Evolutionary conservation across 1,140 invertebrate genomes (phyloP).

Genomic region (Amyelois transitella): DNA sequence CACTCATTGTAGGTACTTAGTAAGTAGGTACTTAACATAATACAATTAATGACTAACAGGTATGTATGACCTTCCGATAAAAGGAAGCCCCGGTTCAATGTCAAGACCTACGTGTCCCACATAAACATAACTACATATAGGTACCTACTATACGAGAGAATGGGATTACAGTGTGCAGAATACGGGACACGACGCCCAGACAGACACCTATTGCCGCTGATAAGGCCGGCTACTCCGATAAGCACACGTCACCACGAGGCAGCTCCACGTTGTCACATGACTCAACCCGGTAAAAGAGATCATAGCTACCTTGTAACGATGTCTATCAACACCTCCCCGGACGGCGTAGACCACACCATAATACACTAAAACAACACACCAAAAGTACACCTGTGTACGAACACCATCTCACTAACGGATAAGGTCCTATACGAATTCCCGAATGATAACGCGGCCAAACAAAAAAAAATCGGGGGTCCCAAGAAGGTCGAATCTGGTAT

Average conservation of each 20-base stretch:
- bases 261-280: constrained; percentile 22
- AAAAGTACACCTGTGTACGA: constrained; percentile 45
- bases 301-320: constrained; percentile 60
- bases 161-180: neutral
- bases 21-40: neutral
- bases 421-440: constrained; percentile 56
- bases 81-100: neutral
- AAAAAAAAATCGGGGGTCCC: constrained; percentile 70
- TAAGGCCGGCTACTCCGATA: constrained; percentile 5
- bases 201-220: neutral
- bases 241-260: constrained; percentile 17
- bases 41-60: neutral
- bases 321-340: constrained; percentile 66
- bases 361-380: constrained; percentile 62
- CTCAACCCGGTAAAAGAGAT: constrained; percentile 14
- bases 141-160: neutral
- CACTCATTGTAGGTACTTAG: neutral
- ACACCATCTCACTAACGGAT: constrained; percentile 59
- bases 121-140: neutral
- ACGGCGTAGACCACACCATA: constrained; percentile 68
- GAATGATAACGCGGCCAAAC: constrained; percentile 70
- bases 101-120: neutral
- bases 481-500: constrained; percentile 72
- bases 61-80: neutral
- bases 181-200: neutral